Conservation (phyloP, 2,113 vertebrate species). For the Pedetes capensis region DNA sequence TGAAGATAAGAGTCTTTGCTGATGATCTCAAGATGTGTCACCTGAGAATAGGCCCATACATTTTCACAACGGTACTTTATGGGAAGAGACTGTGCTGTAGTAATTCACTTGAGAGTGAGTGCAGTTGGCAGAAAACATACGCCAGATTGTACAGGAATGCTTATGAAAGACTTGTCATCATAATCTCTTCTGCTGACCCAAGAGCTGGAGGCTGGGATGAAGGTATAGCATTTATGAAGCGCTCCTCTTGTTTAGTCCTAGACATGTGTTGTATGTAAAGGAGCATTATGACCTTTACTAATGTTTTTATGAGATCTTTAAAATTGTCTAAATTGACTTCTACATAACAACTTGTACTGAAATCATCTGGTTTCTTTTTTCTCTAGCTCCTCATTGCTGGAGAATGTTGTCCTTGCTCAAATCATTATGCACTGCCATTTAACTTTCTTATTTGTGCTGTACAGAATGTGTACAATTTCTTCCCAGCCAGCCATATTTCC, state of each 20-base stretch:
- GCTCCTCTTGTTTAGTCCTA: background rate
- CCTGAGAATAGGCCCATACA: background rate
- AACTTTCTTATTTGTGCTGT: background rate
- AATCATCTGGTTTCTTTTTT: background rate
- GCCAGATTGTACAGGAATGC: background rate
- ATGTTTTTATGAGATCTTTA: background rate
- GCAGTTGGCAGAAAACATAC: background rate
- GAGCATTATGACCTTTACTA: background rate
- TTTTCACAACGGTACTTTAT: background rate
- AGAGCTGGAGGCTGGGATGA: background rate
- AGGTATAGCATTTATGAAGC: background rate
- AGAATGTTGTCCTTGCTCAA: background rate
- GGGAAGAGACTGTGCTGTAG: background rate
- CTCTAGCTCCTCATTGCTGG: background rate
- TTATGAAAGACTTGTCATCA: background rate
- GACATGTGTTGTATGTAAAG: background rate
- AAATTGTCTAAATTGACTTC: background rate
- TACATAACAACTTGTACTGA: background rate
- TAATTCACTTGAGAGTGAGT: background rate
- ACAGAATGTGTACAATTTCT: background rate
- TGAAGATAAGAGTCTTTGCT: background rate
- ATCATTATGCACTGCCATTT: background rate
- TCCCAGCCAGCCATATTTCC: rapidly evolving
- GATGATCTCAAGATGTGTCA: background rate
- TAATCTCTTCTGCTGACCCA: background rate